These are phyloP conservation scores for Catocala fraxini DNA, from an alignment of 2,888 invertebrate genomes.

Conservation along the genomic window DNA sequence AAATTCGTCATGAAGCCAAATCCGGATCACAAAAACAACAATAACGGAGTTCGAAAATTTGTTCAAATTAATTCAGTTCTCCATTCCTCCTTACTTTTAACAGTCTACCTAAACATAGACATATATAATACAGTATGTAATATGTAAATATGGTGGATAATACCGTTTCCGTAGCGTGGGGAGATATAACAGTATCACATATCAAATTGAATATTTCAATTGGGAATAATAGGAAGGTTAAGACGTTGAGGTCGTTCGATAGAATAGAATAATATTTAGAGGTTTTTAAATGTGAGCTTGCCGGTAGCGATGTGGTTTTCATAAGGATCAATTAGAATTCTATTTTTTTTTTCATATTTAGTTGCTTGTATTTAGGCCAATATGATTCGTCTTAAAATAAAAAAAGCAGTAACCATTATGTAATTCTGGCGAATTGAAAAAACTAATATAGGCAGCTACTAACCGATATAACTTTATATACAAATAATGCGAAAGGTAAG, in stretches of 20 bases:
- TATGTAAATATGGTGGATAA: constrained; percentile 12
- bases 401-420: too few relatives aligned
- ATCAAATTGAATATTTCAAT: constrained; percentile 16
- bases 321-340: too few relatives aligned
- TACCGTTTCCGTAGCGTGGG: background rate
- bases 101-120: constrained; percentile 1
- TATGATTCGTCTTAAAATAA: too few relatives aligned
- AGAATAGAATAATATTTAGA: too few relatives aligned
- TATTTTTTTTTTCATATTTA: too few relatives aligned
- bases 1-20: too few relatives aligned
- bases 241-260: background rate
- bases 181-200: constrained; percentile 2
- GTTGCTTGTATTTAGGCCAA: too few relatives aligned
- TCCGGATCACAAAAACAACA: background rate
- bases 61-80: constrained; percentile 5
- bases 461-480: too few relatives aligned
- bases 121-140: constrained; percentile 2
- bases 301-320: background rate
- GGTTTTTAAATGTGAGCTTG: too few relatives aligned
- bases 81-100: background rate
- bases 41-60: background rate
- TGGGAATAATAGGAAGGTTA: background rate
- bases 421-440: too few relatives aligned
- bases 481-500: too few relatives aligned
- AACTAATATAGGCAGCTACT: too few relatives aligned